These are phyloP conservation scores for Tetrax tetrax DNA, from an alignment of 2,113 vertebrate species.

Conservation along the genomic window DNA sequence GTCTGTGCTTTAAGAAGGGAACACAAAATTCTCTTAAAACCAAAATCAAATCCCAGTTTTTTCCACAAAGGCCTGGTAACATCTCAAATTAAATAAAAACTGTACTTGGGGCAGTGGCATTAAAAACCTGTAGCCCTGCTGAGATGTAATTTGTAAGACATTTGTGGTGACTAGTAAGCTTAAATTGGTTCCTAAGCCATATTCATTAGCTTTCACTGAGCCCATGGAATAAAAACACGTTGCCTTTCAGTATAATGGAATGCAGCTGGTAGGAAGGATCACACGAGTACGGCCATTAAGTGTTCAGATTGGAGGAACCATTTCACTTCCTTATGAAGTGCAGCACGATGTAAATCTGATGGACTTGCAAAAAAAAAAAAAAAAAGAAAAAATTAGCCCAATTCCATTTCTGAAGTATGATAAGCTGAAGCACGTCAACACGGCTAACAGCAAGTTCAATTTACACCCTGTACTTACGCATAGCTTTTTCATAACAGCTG, in stretches of 20 bases:
- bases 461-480: neutral
- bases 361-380: neutral
- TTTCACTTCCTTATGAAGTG: neutral
- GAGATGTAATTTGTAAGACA: neutral
- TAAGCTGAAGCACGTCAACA: neutral
- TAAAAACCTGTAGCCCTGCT: neutral
- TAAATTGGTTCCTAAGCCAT: neutral
- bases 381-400: neutral
- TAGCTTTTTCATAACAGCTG: neutral
- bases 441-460: neutral
- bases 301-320: neutral
- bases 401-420: neutral
- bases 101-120: neutral
- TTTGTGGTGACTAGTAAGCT: neutral
- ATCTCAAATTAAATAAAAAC: neutral
- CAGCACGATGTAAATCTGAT: neutral
- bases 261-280: neutral
- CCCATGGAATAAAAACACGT: neutral
- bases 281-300: neutral
- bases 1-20: neutral
- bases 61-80: neutral
- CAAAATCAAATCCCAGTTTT: neutral
- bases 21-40: neutral
- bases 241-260: neutral
- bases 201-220: neutral